Base-by-base conservation (phyloP, 2,888 invertebrate genomes). In the Eupithecia pulchellata region DNA sequence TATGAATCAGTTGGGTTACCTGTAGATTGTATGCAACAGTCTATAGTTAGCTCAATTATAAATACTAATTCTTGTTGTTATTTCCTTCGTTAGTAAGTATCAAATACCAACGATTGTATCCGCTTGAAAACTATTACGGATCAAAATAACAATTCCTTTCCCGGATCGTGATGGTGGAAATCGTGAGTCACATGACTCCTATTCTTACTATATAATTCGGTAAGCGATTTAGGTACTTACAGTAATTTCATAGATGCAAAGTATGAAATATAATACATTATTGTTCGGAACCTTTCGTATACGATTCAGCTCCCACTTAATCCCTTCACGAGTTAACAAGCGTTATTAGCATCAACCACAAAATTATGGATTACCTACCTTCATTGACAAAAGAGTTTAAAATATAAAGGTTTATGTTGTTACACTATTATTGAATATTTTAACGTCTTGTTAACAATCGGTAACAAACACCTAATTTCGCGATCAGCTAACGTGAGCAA, bases 271-370 rank as follows among this genome's bases (percentile, higher is more conserved):
- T 29, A 27, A 29, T 17, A 29, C 42, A 1, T n/a, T 47, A 8
- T 42, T 55, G 13, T 13, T 57, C 17, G 29, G 57, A 29, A 57
- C 29, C 57, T 17, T 27, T 27, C 14, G 17, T 8, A 8, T 29
- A 29, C 57, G 57, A 57, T 29, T 29, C 29, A 17, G 17, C 57
- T 29, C 14, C 27, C 29, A 11, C 57, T 57, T 57, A 8, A 14
- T 57, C 29, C 5, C 29, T 29, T 57, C 89, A 89, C 86, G 78
- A 86, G 82, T 84, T 92, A 93, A 93, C 91, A 84, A 92, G 89
- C 87, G 87, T 88, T 89, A 92, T 93, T 93, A 93, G 91, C 57
- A 89, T 91, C 84, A 85, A 92, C 92, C 93, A 90, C 92, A 92
- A 90, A 91, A 52, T 52, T 52, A 52, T 25, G 52, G 52, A 52